These are phyloP conservation scores for Ametastegia equiseti DNA, from an alignment of 2,888 invertebrate species.

Conservation along the genomic window DNA sequence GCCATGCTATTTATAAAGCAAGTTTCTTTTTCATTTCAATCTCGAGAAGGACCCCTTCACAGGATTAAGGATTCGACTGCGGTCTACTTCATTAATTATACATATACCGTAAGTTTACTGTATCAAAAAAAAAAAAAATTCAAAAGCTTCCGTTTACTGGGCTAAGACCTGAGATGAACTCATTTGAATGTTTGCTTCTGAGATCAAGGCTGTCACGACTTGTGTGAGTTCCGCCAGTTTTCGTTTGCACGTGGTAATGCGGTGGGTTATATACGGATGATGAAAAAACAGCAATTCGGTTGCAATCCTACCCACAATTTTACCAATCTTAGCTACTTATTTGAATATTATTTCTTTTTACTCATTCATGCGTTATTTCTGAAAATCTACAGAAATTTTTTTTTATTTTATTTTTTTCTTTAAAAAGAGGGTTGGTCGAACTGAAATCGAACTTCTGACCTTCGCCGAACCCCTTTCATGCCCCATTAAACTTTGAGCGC, in stretches of 20 bases:
- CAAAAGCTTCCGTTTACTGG: not conserved
- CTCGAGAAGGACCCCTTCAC: not conserved
- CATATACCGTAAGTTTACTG: not conserved
- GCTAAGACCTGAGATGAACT: not conserved
- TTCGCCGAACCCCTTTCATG: slow-evolving; percentile 27
- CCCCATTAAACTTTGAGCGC: slow-evolving; percentile 30
- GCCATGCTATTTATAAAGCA: no score
- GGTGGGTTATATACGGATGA: not conserved
- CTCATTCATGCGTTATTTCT: not conserved
- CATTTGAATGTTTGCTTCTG: slow-evolving; percentile 23
- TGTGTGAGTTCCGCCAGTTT: not conserved
- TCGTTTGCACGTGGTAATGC: slow-evolving; percentile 7
- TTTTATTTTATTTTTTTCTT: no score
- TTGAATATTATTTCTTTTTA: slow-evolving; percentile 23
- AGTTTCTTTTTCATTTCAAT: not conserved
- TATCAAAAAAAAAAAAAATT: not conserved
- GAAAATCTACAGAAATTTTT: not conserved
- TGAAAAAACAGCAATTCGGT: slow-evolving; percentile 27
- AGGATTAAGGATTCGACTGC: not conserved
- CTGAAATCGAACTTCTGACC: slow-evolving; percentile 23
- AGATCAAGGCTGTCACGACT: slow-evolving; percentile 4
- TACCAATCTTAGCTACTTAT: not conserved
- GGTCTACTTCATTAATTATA: not conserved
- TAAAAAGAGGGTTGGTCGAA: not conserved
- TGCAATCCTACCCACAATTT: not conserved